A percentile compares a stretch with the other conserved stretches of the same genome.
Conservation (phyloP, 2,888 invertebrate species). For the Lordiphosa fenestrarum region DNA sequence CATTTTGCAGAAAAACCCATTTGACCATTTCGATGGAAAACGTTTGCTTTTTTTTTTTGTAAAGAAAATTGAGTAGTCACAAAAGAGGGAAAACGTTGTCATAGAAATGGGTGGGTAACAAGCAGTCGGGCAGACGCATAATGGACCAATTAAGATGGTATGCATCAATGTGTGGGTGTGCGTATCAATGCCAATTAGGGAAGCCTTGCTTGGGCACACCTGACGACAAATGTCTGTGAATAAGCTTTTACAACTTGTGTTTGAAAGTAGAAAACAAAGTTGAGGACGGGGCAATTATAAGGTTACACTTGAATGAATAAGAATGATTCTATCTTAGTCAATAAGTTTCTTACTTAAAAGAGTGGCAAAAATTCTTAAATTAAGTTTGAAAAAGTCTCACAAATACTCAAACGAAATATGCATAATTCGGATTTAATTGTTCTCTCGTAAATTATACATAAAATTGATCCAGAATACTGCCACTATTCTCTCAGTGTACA, state of each 20-base stretch:
- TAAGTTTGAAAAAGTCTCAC: too few species aligned
- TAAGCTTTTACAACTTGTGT: not conserved
- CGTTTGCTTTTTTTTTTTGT: not conserved
- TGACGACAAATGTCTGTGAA: constrained; percentile 4
- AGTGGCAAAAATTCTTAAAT: too few species aligned
- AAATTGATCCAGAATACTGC: not conserved
- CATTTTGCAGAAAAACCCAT: too few species aligned
- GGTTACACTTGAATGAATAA: too few species aligned
- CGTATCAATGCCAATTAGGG: constrained; percentile 46
- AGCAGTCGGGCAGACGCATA: constrained; percentile 4
- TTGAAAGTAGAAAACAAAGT: constrained; percentile 2
- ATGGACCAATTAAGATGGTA: constrained; percentile 53
- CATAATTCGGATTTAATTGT: too few species aligned
- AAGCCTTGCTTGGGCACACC: constrained; percentile 3
- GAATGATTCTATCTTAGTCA: too few species aligned
- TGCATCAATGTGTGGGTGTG: constrained; percentile 5
- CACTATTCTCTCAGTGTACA: constrained; percentile 2
- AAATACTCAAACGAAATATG: too few species aligned
- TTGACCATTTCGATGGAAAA: constrained; percentile 3
- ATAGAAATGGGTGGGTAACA: constrained; percentile 28
- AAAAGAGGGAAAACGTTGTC: constrained; percentile 24
- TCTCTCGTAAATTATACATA: too few species aligned
- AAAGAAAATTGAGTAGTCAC: constrained; percentile 3
- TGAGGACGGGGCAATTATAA: too few species aligned
- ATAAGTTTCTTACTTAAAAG: too few species aligned